phyloP scores from a whole-genome alignment of 2,113 vertebrate genomes.

The Colius striatus region DNA sequence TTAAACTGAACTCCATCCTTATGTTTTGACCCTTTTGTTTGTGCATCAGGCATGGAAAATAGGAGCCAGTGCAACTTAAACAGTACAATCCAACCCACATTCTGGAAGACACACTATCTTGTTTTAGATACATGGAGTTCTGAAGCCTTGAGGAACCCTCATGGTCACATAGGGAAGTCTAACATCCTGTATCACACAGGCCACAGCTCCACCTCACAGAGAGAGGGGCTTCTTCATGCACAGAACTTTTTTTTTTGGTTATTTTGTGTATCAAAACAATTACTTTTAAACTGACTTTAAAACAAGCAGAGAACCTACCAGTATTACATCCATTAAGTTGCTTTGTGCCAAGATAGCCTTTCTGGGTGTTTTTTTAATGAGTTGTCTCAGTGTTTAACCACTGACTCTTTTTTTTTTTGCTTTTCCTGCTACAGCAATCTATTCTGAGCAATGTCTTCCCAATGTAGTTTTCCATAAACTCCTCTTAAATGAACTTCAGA shows the following conservation, averaged over 20 bases:
- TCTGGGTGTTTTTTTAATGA: background rate
- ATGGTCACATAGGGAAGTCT: background rate
- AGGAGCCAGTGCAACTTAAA: background rate
- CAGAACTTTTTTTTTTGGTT: background rate
- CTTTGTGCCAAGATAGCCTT: background rate
- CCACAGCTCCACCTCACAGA: background rate
- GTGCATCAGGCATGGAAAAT: background rate
- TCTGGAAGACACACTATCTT: background rate
- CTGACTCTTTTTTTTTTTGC: background rate
- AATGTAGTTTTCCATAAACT: background rate
- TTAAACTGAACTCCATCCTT: background rate
- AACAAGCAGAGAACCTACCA: background rate
- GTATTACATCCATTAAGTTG: background rate
- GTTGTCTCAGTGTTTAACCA: background rate
- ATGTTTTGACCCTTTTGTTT: background rate
- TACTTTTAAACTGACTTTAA: background rate
- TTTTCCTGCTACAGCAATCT: background rate
- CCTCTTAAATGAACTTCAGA: background rate
- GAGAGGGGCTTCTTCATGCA: background rate
- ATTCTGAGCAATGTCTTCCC: background rate
- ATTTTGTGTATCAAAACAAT: background rate
- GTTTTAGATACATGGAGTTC: background rate
- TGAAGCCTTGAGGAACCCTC: background rate
- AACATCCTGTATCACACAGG: background rate
- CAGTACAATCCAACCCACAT: background rate